Evolutionary conservation across 2,797 vertebrate species (phyloP).

Genomic region (Pangasius mekongensis): DNA sequence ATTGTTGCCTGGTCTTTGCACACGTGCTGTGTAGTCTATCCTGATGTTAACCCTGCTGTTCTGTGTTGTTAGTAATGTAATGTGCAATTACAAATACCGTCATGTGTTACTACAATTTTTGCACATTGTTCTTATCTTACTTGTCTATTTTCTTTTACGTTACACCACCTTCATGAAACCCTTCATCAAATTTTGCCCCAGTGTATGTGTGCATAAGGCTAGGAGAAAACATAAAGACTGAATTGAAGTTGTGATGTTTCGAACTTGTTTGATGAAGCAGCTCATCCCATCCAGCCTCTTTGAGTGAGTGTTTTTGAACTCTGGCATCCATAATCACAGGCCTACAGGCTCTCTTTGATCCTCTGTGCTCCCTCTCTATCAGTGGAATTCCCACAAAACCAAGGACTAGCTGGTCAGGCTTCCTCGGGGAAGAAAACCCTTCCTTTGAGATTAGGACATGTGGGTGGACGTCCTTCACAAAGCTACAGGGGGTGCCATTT

Average conservation of each 20-base stretch:
- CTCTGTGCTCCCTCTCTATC: constrained; percentile 49
- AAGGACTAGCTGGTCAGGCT: constrained; percentile 32
- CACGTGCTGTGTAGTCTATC: neutral
- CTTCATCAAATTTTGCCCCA: neutral
- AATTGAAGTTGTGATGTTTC: constrained; percentile 6
- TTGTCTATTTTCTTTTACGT: neutral
- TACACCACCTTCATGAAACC: neutral
- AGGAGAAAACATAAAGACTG: constrained; percentile 6
- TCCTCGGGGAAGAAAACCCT: constrained; percentile 39
- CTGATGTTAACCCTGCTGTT: neutral
- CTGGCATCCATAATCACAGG: constrained; percentile 59
- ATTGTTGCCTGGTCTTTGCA: neutral
- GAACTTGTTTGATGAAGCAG: constrained; percentile 1
- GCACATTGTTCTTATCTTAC: neutral
- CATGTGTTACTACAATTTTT: neutral
- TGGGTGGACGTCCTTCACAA: constrained; percentile 55
- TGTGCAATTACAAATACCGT: neutral
- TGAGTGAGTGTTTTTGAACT: constrained; percentile 46
- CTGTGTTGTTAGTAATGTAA: neutral
- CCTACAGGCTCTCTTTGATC: constrained; percentile 62
- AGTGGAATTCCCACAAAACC: constrained; percentile 46
- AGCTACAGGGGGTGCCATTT: constrained; percentile 50
- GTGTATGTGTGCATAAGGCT: neutral
- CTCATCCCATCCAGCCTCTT: constrained; percentile 38
- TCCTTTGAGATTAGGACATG: constrained; percentile 44